Conservation (phyloP, 2,797 vertebrate species). For the Phoebastria nigripes region DNA sequence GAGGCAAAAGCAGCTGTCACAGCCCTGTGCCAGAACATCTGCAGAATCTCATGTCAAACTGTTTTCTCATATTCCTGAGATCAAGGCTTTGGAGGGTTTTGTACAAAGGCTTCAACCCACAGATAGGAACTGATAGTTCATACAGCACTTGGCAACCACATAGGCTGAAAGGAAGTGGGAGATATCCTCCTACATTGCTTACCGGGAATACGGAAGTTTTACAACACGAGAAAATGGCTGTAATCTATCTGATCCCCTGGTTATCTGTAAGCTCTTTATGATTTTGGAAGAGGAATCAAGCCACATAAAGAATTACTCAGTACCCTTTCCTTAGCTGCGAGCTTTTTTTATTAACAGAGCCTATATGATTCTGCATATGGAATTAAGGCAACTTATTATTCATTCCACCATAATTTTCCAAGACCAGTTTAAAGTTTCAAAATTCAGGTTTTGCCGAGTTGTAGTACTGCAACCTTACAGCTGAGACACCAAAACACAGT, state of each 20-base stretch:
- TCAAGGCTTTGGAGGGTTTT: slow-evolving; percentile 16
- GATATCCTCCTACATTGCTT: slow-evolving; percentile 32
- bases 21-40: slow-evolving; percentile 26
- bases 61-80: slow-evolving; percentile 39
- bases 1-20: not conserved
- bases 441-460: not conserved
- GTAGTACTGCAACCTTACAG: not conserved
- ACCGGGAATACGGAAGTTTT: slow-evolving; percentile 26
- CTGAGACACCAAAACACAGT: not conserved
- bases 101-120: slow-evolving; percentile 20
- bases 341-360: not conserved
- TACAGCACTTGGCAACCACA: not conserved
- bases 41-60: slow-evolving; percentile 8
- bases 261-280: slow-evolving; percentile 40
- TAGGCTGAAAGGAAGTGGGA: slow-evolving; percentile 39
- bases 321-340: not conserved
- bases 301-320: not conserved
- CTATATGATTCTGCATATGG: not conserved
- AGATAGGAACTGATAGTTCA: slow-evolving; percentile 40
- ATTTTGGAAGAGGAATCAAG: slow-evolving; percentile 1
- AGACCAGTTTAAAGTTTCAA: not conserved
- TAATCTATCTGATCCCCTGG: slow-evolving; percentile 16
- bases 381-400: not conserved
- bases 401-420: not conserved
- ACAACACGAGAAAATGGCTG: not conserved